Evolutionary conservation across 2,113 vertebrate species (phyloP).

Genomic region (Parotia lawesii): DNA sequence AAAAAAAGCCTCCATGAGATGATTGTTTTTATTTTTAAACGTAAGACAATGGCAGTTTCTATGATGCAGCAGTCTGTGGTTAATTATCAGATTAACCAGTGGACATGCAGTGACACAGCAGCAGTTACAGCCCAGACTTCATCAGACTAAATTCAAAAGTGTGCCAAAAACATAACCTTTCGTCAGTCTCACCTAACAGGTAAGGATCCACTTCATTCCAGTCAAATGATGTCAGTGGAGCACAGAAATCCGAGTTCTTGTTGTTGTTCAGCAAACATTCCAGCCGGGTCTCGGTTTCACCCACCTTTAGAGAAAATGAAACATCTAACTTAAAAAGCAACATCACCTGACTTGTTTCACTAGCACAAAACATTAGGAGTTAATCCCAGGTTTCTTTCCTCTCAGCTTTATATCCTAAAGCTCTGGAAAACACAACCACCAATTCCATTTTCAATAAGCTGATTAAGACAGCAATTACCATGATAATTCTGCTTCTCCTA

Average conservation of each 20-base stretch:
- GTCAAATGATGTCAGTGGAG: slow-evolving; percentile 96
- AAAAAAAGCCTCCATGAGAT: neutral
- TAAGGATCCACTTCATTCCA: slow-evolving; percentile 99
- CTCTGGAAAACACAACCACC: neutral
- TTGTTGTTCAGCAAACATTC: slow-evolving; percentile 99
- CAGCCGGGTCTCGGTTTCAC: slow-evolving; percentile 94
- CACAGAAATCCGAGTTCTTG: slow-evolving; percentile 99
- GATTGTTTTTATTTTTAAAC: neutral
- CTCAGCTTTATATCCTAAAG: neutral
- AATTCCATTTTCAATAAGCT: neutral
- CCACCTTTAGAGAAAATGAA: slow-evolving; percentile 78
- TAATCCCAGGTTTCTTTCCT: neutral
- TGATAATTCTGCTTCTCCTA: neutral
- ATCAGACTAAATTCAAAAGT: neutral
- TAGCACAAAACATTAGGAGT: neutral
- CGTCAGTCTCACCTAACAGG: slow-evolving; percentile 83
- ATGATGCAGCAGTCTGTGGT: neutral
- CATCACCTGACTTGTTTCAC: neutral
- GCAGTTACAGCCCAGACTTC: neutral
- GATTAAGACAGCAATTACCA: neutral
- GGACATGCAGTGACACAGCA: neutral
- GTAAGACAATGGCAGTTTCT: neutral
- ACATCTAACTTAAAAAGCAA: neutral
- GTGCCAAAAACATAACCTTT: neutral
- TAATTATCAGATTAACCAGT: neutral